Percentiles rank a stretch among this genome's conserved stretches.
Conservation (phyloP, 1,140 invertebrate genomes). For the Atta colombica region DNA sequence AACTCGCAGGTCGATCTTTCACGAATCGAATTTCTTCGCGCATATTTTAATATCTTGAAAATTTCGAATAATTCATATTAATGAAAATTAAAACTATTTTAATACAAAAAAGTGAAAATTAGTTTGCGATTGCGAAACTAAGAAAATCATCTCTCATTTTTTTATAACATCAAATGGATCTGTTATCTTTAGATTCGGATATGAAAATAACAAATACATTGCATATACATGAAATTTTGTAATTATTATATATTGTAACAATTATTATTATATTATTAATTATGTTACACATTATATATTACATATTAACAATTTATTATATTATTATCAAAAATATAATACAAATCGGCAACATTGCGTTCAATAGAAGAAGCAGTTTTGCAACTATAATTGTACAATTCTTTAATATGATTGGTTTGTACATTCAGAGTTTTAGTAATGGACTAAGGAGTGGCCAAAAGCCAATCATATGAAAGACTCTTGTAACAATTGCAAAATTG, state of each 20-base stretch:
- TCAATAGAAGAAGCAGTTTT: too few species aligned
- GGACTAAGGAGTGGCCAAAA: too few species aligned
- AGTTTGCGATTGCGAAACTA: not conserved
- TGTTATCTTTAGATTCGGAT: not conserved
- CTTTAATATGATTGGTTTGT: too few species aligned
- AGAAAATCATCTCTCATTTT: not conserved
- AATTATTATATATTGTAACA: not conserved
- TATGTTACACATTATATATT: not conserved
- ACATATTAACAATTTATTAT: not conserved
- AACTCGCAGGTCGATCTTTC: not conserved
- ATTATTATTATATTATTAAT: too few species aligned
- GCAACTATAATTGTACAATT: too few species aligned
- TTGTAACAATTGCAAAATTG: too few species aligned
- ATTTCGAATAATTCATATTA: not conserved
- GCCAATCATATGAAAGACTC: too few species aligned
- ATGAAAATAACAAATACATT: not conserved
- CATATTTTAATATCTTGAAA: not conserved
- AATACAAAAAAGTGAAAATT: too few species aligned
- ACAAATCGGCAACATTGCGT: not conserved
- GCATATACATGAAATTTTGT: not conserved
- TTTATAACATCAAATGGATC: not conserved
- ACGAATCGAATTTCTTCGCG: not conserved
- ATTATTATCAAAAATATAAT: not conserved
- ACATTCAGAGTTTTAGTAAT: too few species aligned
- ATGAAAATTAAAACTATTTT: not conserved